These are phyloP conservation scores for Parthenolecanium corni DNA, from an alignment of 2,888 invertebrate species.

Conservation along the genomic window DNA sequence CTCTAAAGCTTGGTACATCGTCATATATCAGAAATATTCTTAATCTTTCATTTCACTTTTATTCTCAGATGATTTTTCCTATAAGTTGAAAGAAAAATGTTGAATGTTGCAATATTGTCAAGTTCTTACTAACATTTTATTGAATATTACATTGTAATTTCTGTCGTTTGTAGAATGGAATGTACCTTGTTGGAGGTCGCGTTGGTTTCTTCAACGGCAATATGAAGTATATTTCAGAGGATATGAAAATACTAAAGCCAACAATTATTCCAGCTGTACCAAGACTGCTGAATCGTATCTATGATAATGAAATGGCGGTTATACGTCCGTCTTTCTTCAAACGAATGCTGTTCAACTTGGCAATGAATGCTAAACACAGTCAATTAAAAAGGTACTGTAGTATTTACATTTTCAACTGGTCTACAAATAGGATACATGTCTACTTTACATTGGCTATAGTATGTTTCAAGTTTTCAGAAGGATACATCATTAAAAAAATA, in stretches of 20 bases:
- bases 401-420: conserved; percentile 26
- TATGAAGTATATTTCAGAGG: conserved; percentile 74
- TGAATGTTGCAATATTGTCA: too few species aligned
- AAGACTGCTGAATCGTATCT: conserved; percentile 84
- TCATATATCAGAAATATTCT: too few species aligned
- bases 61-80: too few species aligned
- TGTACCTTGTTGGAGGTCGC: conserved; percentile 85
- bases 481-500: too few species aligned
- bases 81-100: too few species aligned
- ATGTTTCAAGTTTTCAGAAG: too few species aligned
- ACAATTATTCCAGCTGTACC: conserved; percentile 95
- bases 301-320: conserved; percentile 74
- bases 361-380: conserved; percentile 70
- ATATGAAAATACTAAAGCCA: conserved; percentile 80
- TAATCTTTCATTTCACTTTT: too few species aligned
- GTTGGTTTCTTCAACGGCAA: conserved; percentile 94
- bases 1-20: too few species aligned
- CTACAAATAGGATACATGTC: background rate
- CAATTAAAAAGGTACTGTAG: conserved; percentile 59
- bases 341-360: conserved; percentile 73
- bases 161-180: conserved; percentile 52
- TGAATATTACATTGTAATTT: too few species aligned
- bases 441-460: background rate
- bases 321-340: conserved; percentile 70
- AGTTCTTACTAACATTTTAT: too few species aligned